phyloP scores from a whole-genome alignment of 1,140 invertebrate species.

The Stegodyphus mimosarum region DNA sequence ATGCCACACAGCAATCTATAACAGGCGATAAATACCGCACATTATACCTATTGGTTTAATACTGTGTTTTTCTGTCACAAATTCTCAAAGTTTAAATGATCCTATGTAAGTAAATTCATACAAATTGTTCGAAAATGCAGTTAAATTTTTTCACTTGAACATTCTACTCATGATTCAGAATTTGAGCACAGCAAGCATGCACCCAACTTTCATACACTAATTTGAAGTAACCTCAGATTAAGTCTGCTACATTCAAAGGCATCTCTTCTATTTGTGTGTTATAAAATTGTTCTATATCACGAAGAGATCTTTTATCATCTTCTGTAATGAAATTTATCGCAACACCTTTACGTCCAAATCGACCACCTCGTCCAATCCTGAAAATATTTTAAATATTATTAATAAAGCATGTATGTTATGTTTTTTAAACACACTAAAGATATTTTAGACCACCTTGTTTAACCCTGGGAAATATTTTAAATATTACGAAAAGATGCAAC shows the following conservation, averaged over 20 bases:
- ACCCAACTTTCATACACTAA: constrained; percentile 57
- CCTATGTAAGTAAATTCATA: not conserved
- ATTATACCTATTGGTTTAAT: not conserved
- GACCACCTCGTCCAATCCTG: constrained; percentile 99
- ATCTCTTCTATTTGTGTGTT: constrained; percentile 99
- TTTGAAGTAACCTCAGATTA: constrained; percentile 77
- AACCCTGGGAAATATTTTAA: too few species aligned
- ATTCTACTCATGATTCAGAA: constrained; percentile 28
- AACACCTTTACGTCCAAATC: constrained; percentile 99
- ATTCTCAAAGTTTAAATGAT: constrained; percentile 34
- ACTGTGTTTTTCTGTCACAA: constrained; percentile 9
- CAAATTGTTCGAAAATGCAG: constrained; percentile 34
- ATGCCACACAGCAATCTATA: not conserved
- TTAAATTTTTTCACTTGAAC: constrained; percentile 18
- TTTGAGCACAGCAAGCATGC: constrained; percentile 58
- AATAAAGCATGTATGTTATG: not conserved
- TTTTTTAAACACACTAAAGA: too few species aligned
- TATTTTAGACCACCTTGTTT: too few species aligned
- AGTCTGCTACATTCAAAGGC: constrained; percentile 98
- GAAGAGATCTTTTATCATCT: constrained; percentile 91
- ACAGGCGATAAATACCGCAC: not conserved
- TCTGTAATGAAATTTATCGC: constrained; percentile 99
- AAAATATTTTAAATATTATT: not conserved
- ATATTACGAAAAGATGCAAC: too few species aligned
- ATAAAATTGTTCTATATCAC: constrained; percentile 98